Evolutionary conservation across 2,113 vertebrate genomes (phyloP).

Genomic region (Pomatostomus ruficeps): DNA sequence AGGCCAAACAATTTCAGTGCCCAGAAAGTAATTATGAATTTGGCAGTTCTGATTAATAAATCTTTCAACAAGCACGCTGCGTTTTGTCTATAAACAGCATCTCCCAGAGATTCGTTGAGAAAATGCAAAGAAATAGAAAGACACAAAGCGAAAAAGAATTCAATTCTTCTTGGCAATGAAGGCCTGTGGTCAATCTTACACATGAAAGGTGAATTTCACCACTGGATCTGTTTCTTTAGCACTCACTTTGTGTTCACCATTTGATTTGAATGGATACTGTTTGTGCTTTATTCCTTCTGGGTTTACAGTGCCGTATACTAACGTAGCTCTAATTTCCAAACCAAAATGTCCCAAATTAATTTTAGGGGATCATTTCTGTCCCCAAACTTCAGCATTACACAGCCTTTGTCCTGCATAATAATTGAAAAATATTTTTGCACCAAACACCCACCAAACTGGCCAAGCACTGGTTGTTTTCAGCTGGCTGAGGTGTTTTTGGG

Average conservation of each 20-base stretch:
- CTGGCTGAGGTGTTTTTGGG: background rate
- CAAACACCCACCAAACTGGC: background rate
- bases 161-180: background rate
- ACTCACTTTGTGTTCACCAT: background rate
- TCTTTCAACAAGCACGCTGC: conserved; percentile 14
- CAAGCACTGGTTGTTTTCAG: background rate
- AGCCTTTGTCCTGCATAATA: background rate
- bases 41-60: conserved; percentile 56
- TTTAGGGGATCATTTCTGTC: background rate
- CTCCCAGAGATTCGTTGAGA: conserved; percentile 13
- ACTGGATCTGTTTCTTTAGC: background rate
- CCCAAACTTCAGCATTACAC: background rate
- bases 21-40: conserved; percentile 57
- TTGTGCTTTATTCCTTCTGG: background rate
- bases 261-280: background rate
- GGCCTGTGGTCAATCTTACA: background rate
- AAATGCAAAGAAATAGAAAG: background rate
- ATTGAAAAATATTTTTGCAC: background rate
- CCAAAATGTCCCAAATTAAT: background rate
- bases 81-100: background rate
- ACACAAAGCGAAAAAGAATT: background rate
- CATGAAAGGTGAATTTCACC: background rate
- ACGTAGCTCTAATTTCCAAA: background rate
- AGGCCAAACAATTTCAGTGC: conserved; percentile 41
- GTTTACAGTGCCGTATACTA: background rate